Conservation (phyloP, 1,140 invertebrate species). For the Sitobion miscanthi region DNA sequence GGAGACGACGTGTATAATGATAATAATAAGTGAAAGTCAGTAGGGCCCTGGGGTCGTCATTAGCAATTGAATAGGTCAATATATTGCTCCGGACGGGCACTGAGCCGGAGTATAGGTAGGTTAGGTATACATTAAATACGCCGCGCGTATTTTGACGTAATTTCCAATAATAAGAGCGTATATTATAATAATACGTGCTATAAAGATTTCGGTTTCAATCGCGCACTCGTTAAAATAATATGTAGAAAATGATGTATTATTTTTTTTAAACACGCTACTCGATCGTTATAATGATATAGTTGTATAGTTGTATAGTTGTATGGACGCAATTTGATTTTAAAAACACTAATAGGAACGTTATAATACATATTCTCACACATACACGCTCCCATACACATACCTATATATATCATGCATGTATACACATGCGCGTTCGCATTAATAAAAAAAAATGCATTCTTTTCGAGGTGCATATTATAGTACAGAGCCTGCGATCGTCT, state of each 20-base stretch:
- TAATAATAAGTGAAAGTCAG: slow-evolving; percentile 42
- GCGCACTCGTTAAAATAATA: slow-evolving; percentile 6
- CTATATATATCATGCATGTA: neutral
- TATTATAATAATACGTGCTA: neutral
- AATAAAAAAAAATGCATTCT: neutral
- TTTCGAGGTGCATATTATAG: neutral
- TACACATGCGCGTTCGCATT: neutral
- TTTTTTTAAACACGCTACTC: neutral
- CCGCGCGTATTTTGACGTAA: neutral
- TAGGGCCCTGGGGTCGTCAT: slow-evolving; percentile 28
- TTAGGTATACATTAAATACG: neutral
- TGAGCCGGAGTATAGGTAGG: neutral
- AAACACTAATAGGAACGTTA: neutral
- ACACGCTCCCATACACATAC: too few species aligned
- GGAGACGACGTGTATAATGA: slow-evolving; percentile 6
- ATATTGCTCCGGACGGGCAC: neutral
- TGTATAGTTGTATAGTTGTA: neutral
- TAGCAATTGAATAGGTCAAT: slow-evolving; percentile 28
- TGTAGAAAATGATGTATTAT: neutral
- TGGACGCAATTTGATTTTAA: neutral
- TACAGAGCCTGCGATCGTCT: neutral
- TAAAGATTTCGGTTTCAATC: slow-evolving; percentile 22
- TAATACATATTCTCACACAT: neutral
- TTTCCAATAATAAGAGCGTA: neutral
- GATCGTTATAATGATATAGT: neutral